Base-by-base conservation (phyloP, 2,888 invertebrate species). In the Geophilus truncorum region DNA sequence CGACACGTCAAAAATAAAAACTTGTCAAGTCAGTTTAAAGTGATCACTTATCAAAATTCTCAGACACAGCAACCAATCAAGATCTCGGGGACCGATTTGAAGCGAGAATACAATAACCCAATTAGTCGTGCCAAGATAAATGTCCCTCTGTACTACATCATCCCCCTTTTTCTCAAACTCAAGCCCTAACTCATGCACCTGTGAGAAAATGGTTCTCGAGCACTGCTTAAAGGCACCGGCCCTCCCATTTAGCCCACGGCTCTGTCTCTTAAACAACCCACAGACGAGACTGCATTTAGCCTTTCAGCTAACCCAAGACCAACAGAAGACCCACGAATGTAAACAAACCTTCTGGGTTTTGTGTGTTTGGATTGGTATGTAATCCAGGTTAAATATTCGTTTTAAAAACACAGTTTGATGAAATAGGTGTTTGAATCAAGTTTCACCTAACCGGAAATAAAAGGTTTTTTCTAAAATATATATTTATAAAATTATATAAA, bases 81-180 rank as follows among this genome's bases (percentile, higher is more conserved):
- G 57, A 62, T 62, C 23, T 2, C 57, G 7, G 21, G 21, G 23
- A 62, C 57, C 57, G 57, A 62, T 62, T 62, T 18, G 21, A 62
- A 62, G 21, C 57, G 57, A 62, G 57, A 62, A 62, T 62, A 62
- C 57, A 62, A 62, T 62, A 62, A 62, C 57, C 57, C 57, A 62
- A 62, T 62, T 62, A 62, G 57, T 62, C 57, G 57, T 18, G 57
- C 57, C 18, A 62, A 62, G 57, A 62, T 62, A 21, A 21, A 62
- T 62, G 57, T 62, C 57, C 21, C 10, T 21, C 21, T 18, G 21
- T 23, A 62, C 23, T 62, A 62, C 57, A 62, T 62, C 57, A 62
- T 23, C 57, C 57, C 57, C 57, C 57, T n/a, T 40, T 40, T 40
- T 40, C 40, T 40, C 40, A n/a, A 40, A n/a, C 40, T n/a, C 40